Percentiles rank a stretch among this genome's conserved stretches.
Conservation (phyloP, 2,888 invertebrate genomes). For the Bhutanitis thaidina region DNA sequence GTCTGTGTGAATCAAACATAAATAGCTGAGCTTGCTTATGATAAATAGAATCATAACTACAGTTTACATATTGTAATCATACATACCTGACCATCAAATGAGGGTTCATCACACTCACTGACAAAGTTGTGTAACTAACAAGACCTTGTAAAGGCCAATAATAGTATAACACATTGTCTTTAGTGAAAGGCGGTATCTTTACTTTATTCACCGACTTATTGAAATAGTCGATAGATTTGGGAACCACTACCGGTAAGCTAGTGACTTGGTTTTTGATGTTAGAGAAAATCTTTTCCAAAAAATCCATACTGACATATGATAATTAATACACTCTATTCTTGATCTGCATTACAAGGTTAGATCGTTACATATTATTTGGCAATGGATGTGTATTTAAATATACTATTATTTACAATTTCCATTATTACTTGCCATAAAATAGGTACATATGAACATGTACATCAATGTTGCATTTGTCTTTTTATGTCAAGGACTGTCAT, state of each 20-base stretch:
- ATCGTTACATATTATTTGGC: conserved; percentile 71
- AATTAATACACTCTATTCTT: conserved; percentile 39
- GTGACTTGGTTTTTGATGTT: conserved; percentile 49
- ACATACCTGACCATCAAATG: conserved; percentile 84
- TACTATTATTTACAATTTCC: conserved; percentile 13
- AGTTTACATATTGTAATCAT: no score
- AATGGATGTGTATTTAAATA: conserved; percentile 52
- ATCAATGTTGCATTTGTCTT: no score
- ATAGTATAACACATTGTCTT: conserved; percentile 85
- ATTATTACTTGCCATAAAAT: no score
- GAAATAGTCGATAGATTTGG: conserved; percentile 56
- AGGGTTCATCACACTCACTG: conserved; percentile 92
- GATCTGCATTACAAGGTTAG: conserved; percentile 46
- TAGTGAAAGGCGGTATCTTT: conserved; percentile 83
- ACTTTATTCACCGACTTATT: conserved; percentile 62
- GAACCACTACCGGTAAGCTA: conserved; percentile 49
- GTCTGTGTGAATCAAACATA: no score
- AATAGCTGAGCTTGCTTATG: no score
- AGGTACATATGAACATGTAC: no score
- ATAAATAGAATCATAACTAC: no score
- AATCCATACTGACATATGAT: conserved; percentile 51
- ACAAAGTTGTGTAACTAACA: conserved; percentile 87
- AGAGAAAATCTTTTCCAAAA: conserved; percentile 57
- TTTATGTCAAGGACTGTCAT: no score
- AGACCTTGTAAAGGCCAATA: conserved; percentile 88